Base-by-base conservation (phyloP, 2,113 vertebrate genomes). In the Ancistrus triradiatus region DNA sequence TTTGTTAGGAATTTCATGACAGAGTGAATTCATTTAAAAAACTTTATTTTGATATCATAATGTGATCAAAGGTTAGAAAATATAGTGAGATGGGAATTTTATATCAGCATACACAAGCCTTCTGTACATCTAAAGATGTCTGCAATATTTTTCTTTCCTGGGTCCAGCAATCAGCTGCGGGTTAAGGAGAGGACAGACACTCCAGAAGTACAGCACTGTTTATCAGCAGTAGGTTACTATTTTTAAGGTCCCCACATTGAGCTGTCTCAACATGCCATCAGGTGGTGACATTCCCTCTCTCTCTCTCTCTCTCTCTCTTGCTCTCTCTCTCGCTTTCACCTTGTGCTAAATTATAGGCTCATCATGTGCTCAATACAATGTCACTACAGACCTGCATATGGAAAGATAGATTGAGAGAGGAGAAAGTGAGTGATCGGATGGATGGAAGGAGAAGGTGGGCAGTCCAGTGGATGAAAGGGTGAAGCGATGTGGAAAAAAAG, bases 181-280 rank as follows among this genome's bases (percentile, higher is more conserved):
- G 59, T 63, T 49, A 48, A 50, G 44, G 35, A 31, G 24, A 58
- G 52, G 10, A 10, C 1, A 14, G 13, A 27, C 19, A n/a, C 55
- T 21, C 44, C 35, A 37, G 35, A 43, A 17, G 51, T 22, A 11
- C 22, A 37, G 42, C 19, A n/a, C 47, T 58, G 52, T 70, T 63
- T 69, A 74, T 70, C 68, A 64, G 55, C 27, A 7, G 11, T 5
- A 25, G 38, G 8, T 51, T 59, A 25, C 63, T 72, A 68, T 75
- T 72, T 68, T 48, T 64, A 68, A 72, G 44, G 65, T 42, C 22
- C 15, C 31, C 59, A 52, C 63, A 68, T 48, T 63, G 59, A 47
- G 63, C 55, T 40, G 51, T 69, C 67, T 74, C 62, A 62, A 52
- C 40, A 55, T 33, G 56, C 61, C 61, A 61, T 66, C 49, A 61